Percentiles rank a stretch among this genome's conserved stretches.
phyloP scores from a whole-genome alignment of 1,140 invertebrate genomes.

The Drosophila ogumai region DNA sequence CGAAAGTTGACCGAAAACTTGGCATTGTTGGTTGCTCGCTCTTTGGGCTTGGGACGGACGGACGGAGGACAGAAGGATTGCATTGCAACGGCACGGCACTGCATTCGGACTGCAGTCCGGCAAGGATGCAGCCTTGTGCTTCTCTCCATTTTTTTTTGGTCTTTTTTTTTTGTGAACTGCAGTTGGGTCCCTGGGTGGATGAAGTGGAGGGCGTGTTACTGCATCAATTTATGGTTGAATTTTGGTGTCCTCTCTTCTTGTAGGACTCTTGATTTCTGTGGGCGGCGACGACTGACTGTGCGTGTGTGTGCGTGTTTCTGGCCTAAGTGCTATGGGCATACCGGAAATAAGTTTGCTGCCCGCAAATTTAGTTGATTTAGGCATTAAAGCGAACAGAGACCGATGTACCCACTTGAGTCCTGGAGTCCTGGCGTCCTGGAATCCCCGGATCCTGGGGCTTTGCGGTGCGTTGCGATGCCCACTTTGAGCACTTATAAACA shows the following conservation, averaged over 20 bases:
- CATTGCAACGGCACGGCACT: slow-evolving; percentile 42
- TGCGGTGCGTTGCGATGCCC: slow-evolving; percentile 29
- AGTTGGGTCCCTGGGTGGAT: too few relatives aligned
- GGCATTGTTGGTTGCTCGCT: slow-evolving; percentile 81
- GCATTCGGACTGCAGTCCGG: slow-evolving; percentile 39
- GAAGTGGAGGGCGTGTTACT: slow-evolving; percentile 65
- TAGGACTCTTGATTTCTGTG: slow-evolving; percentile 69
- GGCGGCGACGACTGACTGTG: slow-evolving; percentile 19
- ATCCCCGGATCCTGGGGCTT: slow-evolving; percentile 22
- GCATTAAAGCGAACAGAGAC: slow-evolving; percentile 75
- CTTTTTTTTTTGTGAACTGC: slow-evolving; percentile 23
- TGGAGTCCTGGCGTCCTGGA: background rate
- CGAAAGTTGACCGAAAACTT: slow-evolving; percentile 83
- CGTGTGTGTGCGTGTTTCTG: slow-evolving; percentile 28
- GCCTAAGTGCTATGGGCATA: slow-evolving; percentile 68
- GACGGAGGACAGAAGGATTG: slow-evolving; percentile 45
- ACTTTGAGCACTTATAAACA: slow-evolving; percentile 76
- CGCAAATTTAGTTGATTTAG: slow-evolving; percentile 84
- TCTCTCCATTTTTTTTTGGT: background rate
- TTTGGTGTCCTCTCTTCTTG: slow-evolving; percentile 62
- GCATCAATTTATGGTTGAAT: slow-evolving; percentile 82
- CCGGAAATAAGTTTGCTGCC: slow-evolving; percentile 82
- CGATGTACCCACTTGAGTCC: background rate
- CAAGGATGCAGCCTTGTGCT: slow-evolving; percentile 36
- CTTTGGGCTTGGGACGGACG: slow-evolving; percentile 53